phyloP scores from a whole-genome alignment of 2,113 vertebrate species.

The Actenoides lindsayi region DNA sequence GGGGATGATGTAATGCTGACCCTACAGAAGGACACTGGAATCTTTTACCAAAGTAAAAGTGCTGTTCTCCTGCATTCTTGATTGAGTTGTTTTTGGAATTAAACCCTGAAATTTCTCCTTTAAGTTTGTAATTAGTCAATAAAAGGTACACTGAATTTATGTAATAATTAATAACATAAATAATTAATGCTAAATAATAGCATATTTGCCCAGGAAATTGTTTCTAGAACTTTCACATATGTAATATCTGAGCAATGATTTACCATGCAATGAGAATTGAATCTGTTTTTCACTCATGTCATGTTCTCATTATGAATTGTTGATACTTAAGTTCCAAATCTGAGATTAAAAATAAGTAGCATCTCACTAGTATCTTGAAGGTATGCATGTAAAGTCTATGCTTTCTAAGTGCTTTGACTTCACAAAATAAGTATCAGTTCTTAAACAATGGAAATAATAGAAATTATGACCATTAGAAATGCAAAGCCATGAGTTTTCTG shows the following conservation, averaged over 20 bases:
- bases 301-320: neutral
- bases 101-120: neutral
- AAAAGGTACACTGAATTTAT: neutral
- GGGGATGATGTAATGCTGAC: neutral
- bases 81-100: neutral
- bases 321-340: neutral
- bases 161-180: neutral
- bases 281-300: neutral
- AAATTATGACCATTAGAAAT: neutral
- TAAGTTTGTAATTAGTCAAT: neutral
- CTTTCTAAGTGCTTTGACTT: neutral
- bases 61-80: neutral
- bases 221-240: neutral
- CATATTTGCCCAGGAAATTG: neutral
- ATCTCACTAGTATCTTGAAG: neutral
- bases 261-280: neutral
- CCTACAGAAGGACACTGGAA: neutral
- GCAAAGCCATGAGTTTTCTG: neutral
- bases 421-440: neutral
- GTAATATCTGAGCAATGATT: neutral
- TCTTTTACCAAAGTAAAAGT: neutral
- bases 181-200: neutral
- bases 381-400: neutral
- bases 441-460: neutral
- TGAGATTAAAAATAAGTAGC: neutral